phyloP scores from a whole-genome alignment of 1,140 invertebrate genomes.

The Archivesica marissinica region DNA sequence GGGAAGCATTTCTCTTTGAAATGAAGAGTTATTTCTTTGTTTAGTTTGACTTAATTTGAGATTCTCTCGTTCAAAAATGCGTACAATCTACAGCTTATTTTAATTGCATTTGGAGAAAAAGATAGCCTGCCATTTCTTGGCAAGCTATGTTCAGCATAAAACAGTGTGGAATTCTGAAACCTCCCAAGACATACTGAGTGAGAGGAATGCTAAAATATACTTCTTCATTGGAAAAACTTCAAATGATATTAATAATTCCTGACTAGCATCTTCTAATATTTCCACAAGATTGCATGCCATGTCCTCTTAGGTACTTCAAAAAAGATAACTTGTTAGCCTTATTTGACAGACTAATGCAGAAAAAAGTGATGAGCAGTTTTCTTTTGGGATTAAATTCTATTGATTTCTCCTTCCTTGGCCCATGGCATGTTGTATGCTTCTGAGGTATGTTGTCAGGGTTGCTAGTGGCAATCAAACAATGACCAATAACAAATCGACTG shows the following conservation, averaged over 20 bases:
- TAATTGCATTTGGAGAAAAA: too few relatives aligned
- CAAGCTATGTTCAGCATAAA: too few relatives aligned
- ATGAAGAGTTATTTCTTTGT: too few relatives aligned
- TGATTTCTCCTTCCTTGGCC: slow-evolving; percentile 42
- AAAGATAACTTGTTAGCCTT: slow-evolving; percentile 9
- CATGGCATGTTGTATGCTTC: slow-evolving; percentile 35
- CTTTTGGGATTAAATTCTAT: slow-evolving; percentile 40
- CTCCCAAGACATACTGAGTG: neutral
- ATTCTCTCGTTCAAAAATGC: too few relatives aligned
- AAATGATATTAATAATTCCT: neutral
- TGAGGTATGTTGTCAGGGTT: slow-evolving; percentile 28
- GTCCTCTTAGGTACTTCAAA: slow-evolving; percentile 8
- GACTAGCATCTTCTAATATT: neutral
- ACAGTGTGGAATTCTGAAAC: neutral
- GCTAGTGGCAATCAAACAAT: slow-evolving; percentile 30
- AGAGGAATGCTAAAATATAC: neutral
- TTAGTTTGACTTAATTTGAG: too few relatives aligned
- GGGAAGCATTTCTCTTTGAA: too few relatives aligned
- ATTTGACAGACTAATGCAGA: slow-evolving; percentile 30
- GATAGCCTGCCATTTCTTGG: too few relatives aligned
- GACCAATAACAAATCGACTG: slow-evolving; percentile 35
- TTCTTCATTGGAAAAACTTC: neutral
- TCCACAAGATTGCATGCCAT: slow-evolving; percentile 14
- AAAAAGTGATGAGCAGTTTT: slow-evolving; percentile 26
- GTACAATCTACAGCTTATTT: too few relatives aligned